These are phyloP conservation scores for Apotomis turbidana DNA, from an alignment of 2,888 invertebrate genomes.

Conservation along the genomic window DNA sequence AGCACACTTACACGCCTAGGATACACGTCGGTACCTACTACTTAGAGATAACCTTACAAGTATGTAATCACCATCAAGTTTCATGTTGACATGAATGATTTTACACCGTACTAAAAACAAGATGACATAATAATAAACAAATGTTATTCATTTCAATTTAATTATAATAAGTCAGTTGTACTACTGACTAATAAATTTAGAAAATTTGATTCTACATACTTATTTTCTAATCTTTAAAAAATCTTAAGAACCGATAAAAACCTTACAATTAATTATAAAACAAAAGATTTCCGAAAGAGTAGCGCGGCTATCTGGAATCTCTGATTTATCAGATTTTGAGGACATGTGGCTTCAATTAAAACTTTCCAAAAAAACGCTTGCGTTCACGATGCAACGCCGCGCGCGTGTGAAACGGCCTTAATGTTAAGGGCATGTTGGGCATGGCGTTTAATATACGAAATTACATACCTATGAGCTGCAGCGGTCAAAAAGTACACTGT, in stretches of 20 bases:
- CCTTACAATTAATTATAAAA: slow-evolving; percentile 34
- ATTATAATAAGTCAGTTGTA: too few species aligned
- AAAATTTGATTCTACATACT: background rate
- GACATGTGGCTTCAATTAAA: slow-evolving; percentile 78
- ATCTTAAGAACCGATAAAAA: slow-evolving; percentile 27
- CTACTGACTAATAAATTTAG: too few species aligned
- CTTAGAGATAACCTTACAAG: too few species aligned
- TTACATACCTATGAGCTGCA: too few species aligned
- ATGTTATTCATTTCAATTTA: too few species aligned
- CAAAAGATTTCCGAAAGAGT: slow-evolving; percentile 44
- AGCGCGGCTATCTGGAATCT: slow-evolving; percentile 65
- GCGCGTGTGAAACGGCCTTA: slow-evolving; percentile 62
- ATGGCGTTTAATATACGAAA: background rate
- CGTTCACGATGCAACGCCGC: slow-evolving; percentile 61
- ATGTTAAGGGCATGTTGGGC: slow-evolving; percentile 61
- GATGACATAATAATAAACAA: too few species aligned
- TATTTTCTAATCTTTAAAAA: background rate
- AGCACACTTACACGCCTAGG: too few species aligned
- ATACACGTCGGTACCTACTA: too few species aligned
- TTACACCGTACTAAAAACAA: too few species aligned
- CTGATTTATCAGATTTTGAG: slow-evolving; percentile 66
- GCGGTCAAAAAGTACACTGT: too few species aligned
- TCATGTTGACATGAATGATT: too few species aligned
- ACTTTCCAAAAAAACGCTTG: slow-evolving; percentile 61
- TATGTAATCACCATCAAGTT: too few species aligned